Evolutionary conservation across 2,888 invertebrate species (phyloP).

Genomic region (Ophraella communa): DNA sequence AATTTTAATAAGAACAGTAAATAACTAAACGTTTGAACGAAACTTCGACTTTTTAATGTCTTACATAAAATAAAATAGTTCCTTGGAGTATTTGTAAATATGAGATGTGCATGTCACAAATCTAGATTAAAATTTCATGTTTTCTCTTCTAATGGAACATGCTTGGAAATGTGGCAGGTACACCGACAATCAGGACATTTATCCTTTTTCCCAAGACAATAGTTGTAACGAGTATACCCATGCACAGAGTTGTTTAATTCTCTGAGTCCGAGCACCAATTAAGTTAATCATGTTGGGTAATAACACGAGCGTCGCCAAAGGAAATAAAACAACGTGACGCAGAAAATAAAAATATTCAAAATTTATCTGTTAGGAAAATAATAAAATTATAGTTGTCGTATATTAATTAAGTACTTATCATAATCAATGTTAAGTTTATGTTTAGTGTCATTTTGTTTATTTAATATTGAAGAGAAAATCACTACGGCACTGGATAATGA

Average conservation of each 20-base stretch:
- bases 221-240: slow-evolving; percentile 46
- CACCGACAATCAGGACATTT: slow-evolving; percentile 23
- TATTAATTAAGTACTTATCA: too few species aligned
- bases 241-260: slow-evolving; percentile 42
- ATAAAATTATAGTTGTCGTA: too few species aligned
- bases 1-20: too few species aligned
- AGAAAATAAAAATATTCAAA: too few species aligned
- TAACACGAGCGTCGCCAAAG: slow-evolving; percentile 24
- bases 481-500: not conserved
- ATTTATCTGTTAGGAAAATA: too few species aligned
- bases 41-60: not conserved
- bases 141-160: slow-evolving; percentile 6
- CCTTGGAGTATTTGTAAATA: slow-evolving; percentile 3
- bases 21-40: too few species aligned
- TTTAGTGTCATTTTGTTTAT: too few species aligned
- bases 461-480: too few species aligned
- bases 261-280: slow-evolving; percentile 46
- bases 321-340: not conserved
- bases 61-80: not conserved
- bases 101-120: slow-evolving; percentile 7
- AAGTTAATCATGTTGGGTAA: slow-evolving; percentile 49
- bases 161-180: slow-evolving; percentile 1
- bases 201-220: slow-evolving; percentile 45
- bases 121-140: slow-evolving; percentile 10
- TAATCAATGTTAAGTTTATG: too few species aligned